A percentile compares a stretch with the other conserved stretches of the same genome.
These are phyloP conservation scores for Ennomos quercinarius DNA, from an alignment of 2,888 invertebrate species.

Conservation along the genomic window DNA sequence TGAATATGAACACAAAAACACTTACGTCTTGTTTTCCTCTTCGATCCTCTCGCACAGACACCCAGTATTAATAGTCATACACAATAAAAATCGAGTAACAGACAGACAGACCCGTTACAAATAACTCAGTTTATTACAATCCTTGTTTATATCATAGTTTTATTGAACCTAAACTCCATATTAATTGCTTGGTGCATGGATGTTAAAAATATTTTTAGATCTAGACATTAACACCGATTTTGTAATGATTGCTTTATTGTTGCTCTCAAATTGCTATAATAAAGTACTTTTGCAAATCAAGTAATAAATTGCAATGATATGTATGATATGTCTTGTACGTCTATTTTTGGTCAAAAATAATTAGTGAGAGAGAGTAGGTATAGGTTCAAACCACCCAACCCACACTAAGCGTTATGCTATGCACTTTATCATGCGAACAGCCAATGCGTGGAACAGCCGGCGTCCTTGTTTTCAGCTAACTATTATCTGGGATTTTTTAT, in stretches of 20 bases:
- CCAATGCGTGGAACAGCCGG: too few species aligned
- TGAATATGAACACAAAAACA: too few species aligned
- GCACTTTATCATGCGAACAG: too few species aligned
- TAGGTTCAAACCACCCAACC: too few species aligned
- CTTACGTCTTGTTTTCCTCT: neutral
- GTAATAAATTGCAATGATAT: conserved; percentile 1
- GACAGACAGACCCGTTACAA: conserved; percentile 37
- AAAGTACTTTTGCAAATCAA: conserved; percentile 21
- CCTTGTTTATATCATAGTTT: conserved; percentile 41
- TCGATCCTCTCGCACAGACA: conserved; percentile 10
- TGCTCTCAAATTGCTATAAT: conserved; percentile 18
- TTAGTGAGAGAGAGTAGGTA: too few species aligned
- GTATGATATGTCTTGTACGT: neutral
- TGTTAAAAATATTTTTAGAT: conserved; percentile 19
- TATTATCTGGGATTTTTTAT: too few species aligned
- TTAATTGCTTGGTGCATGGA: conserved; percentile 36
- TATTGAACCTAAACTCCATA: conserved; percentile 34
- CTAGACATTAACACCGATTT: conserved; percentile 24
- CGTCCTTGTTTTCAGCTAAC: too few species aligned
- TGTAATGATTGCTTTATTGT: conserved; percentile 27
- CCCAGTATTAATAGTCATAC: conserved; percentile 32
- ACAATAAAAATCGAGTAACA: conserved; percentile 39
- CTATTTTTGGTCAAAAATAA: too few species aligned
- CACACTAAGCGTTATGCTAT: too few species aligned
- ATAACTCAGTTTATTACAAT: conserved; percentile 39